These are phyloP conservation scores for Zosterops hypoxanthus DNA, from an alignment of 2,113 vertebrate genomes.

Conservation along the genomic window DNA sequence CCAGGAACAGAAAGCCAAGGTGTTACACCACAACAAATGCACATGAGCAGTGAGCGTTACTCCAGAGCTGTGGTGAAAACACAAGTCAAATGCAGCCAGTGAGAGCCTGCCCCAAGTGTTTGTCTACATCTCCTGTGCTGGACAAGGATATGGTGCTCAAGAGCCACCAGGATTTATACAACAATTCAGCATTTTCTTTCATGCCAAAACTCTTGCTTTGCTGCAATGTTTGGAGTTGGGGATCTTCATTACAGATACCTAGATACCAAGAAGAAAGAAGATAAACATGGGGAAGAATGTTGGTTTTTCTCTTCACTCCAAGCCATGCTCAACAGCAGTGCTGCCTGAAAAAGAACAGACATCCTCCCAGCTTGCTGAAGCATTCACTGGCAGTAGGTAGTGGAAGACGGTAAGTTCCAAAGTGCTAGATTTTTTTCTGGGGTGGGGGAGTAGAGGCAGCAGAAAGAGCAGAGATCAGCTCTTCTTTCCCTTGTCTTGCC, in stretches of 20 bases:
- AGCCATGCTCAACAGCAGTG: not conserved
- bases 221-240: not conserved
- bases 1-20: not conserved
- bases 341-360: not conserved
- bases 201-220: not conserved
- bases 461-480: not conserved
- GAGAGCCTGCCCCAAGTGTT: not conserved
- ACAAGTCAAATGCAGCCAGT: not conserved
- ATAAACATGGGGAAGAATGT: not conserved
- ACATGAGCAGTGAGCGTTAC: not conserved
- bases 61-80: not conserved
- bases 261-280: not conserved
- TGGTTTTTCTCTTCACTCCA: not conserved
- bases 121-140: not conserved
- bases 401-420: not conserved
- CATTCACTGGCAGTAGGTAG: not conserved
- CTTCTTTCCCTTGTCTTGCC: not conserved
- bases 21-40: not conserved
- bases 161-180: not conserved
- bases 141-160: not conserved
- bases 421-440: not conserved
- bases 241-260: not conserved
- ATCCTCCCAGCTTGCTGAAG: not conserved
- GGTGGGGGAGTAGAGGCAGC: not conserved
- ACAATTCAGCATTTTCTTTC: not conserved